A percentile compares a stretch with the other conserved stretches of the same genome.
Conservation (phyloP, 2,888 invertebrate species). For the Marasmarcha lunaedactyla region DNA sequence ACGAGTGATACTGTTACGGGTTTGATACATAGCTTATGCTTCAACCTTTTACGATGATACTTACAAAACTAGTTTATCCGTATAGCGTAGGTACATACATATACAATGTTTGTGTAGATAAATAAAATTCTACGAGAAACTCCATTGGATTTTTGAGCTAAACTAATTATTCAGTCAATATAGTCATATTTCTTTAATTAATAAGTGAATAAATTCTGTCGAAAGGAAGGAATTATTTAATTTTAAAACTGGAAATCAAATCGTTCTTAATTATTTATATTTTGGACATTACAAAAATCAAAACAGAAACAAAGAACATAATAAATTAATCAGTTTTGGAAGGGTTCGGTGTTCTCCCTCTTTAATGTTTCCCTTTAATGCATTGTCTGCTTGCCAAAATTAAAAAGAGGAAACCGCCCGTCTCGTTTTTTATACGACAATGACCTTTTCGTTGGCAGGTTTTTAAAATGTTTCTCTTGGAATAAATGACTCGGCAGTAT, state of each 20-base stretch:
- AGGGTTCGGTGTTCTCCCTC: constrained; percentile 49
- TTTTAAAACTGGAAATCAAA: no score
- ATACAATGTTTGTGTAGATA: no score
- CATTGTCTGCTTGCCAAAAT: constrained; percentile 63
- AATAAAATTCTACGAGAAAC: no score
- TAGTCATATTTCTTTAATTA: no score
- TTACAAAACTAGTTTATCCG: no score
- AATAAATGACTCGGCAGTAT: background rate
- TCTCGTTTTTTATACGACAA: constrained; percentile 40
- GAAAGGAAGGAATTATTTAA: no score
- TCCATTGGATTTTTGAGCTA: no score
- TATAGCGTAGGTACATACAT: no score
- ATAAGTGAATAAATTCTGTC: no score
- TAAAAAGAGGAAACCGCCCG: constrained; percentile 58
- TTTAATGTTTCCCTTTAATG: constrained; percentile 62
- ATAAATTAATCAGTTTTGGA: constrained; percentile 65
- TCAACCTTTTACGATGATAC: constrained; percentile 10
- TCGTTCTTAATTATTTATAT: no score
- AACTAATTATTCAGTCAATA: no score
- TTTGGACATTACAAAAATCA: no score
- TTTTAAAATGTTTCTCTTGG: constrained; percentile 5
- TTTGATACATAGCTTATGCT: constrained; percentile 61
- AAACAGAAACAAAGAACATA: constrained; percentile 63
- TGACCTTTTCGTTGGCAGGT: constrained; percentile 29
- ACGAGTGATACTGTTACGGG: constrained; percentile 68